Base-by-base conservation (phyloP, 35 echinoderm and acorn worm genomes). In the Nesometra sesokonis region DNA sequence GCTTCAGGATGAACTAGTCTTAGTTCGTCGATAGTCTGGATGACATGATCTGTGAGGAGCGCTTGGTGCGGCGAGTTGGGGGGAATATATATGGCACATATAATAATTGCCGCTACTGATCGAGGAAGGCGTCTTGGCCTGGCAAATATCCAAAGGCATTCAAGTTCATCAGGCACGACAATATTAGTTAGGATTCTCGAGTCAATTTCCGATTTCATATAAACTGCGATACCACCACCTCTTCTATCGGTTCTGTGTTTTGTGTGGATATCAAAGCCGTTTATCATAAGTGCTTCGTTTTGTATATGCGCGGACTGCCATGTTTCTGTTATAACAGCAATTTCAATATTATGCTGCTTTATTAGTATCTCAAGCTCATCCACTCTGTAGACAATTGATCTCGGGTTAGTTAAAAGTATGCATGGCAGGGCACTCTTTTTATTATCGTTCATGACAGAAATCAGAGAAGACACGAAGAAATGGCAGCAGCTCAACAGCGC, bases 101-200 rank as follows among this genome's bases (percentile, higher is more conserved):
- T 46, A n/a, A 78, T 43, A 9, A 88, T 0, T 11, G 0, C 17
- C 11, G 86, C 46, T 32, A 88, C 78, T 17, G 31, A 17, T 33
- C 86, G 36, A 11, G 78, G 86, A 3, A 88, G 86, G 0, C 78
- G 33, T 33, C 57, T 78, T 0, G 86, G 86, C 19, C 86, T 30
- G 0, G 80, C 86, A 35, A 33, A 38, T 23, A 88, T 30, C 86
- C 86, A 88, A n/a, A 82, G 15, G 32, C 86, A 88, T 78, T 88
- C 86, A 5, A 88, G 86, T 32, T 88, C 86, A 30, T 88, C 86
- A 21, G 86, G 77, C 17, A 88, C 78, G 7, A 0, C 32, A 34
- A 88, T 82, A 46, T 88, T 46, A 79, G 32, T 32, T 39, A 88
- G 19, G 30, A 47, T 31, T 11, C 29, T 81, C 4, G 78, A 67